phyloP scores from a whole-genome alignment of 2,113 vertebrate species.

The Rhodinocichla rosea region DNA sequence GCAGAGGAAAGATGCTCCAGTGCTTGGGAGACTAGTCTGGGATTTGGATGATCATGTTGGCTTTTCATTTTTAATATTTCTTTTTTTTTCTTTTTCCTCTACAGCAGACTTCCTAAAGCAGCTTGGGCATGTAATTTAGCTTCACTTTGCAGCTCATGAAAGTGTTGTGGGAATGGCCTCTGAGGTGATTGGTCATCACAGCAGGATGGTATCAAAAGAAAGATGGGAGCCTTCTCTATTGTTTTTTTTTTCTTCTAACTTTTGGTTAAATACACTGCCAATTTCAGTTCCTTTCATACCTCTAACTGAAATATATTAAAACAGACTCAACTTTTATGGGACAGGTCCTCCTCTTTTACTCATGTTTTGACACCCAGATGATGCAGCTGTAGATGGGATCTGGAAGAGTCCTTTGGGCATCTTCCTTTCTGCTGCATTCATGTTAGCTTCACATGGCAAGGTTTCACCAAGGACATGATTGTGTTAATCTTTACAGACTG shows the following conservation, averaged over 20 bases:
- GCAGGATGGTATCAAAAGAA: not conserved
- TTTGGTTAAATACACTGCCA: not conserved
- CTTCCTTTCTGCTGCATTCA: not conserved
- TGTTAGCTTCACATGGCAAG: not conserved
- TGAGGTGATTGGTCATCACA: not conserved
- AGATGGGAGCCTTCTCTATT: not conserved
- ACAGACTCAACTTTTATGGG: not conserved
- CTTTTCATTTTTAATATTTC: not conserved
- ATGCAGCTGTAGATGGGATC: not conserved
- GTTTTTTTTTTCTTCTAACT: not conserved
- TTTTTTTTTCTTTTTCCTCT: not conserved
- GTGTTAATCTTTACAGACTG: not conserved
- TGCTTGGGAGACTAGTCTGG: not conserved
- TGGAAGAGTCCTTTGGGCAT: not conserved
- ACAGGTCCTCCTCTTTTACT: not conserved
- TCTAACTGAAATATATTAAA: not conserved
- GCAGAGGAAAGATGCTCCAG: conserved; percentile 2
- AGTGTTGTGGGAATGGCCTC: not conserved
- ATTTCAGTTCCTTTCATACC: not conserved
- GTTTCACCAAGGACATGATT: not conserved
- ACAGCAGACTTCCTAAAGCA: not conserved
- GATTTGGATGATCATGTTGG: not conserved
- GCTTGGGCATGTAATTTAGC: not conserved
- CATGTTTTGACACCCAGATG: not conserved
- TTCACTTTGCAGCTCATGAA: not conserved